phyloP scores from a whole-genome alignment of 2,113 vertebrate genomes.

The Archocentrus centrarchus region DNA sequence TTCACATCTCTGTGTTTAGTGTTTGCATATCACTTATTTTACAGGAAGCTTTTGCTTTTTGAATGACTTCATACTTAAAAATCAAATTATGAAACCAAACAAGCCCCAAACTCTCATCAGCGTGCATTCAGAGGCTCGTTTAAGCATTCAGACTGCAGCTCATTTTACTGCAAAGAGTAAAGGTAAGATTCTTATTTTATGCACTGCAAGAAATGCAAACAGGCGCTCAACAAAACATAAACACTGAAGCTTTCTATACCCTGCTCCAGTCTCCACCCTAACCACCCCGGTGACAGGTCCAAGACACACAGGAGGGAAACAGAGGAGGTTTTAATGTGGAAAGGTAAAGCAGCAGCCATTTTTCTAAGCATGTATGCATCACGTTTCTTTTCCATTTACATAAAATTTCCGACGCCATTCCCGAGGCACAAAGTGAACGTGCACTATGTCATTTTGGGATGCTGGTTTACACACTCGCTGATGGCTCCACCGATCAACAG shows the following conservation, averaged over 20 bases:
- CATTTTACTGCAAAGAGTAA: conserved; percentile 5
- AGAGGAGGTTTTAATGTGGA: conserved; percentile 48
- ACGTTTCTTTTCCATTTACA: conserved; percentile 68
- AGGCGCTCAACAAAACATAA: conserved; percentile 64
- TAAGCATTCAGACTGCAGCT: neutral
- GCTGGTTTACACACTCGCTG: conserved; percentile 29
- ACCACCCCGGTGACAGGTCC: conserved; percentile 11
- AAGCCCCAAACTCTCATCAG: neutral
- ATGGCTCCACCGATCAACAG: conserved; percentile 8
- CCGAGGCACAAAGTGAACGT: conserved; percentile 38
- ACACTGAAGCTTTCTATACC: conserved; percentile 53
- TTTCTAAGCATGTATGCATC: conserved; percentile 68
- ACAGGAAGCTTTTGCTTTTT: neutral
- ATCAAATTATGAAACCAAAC: neutral
- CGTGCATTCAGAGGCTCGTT: neutral
- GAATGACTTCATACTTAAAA: neutral
- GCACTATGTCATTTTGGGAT: conserved; percentile 45
- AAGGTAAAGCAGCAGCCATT: conserved; percentile 56
- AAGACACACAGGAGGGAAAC: conserved; percentile 42
- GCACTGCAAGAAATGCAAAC: conserved; percentile 65
- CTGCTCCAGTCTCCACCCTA: conserved; percentile 13
- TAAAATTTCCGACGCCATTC: conserved; percentile 64
- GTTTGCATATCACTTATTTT: neutral
- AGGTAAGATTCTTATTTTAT: conserved; percentile 40
- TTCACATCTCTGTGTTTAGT: no score